Base-by-base conservation (phyloP, 2,888 invertebrate species). In the Rhagonycha lutea region DNA sequence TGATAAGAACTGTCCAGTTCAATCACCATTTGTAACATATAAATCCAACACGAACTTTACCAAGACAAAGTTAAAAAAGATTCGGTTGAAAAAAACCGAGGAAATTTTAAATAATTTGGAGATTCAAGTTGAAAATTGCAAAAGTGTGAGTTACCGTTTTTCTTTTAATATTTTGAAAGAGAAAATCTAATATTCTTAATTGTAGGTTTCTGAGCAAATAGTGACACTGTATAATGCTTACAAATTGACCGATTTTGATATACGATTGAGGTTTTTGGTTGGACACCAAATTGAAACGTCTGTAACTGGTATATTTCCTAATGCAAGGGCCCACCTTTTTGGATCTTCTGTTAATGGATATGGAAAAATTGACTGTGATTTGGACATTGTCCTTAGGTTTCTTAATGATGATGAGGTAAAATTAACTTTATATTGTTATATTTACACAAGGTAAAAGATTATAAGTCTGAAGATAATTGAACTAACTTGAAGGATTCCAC, bases 311-410 rank as follows among this genome's bases (percentile, higher is more conserved):
- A 88, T 96, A 84, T 96, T 96, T 87, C 92, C 94, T 0, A 88
- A 91, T 74, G 90, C 93, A 60, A 88, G 88, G 68, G 93, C 94
- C 0, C 88, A 91, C 72, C 97, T 96, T 0, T 98, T 97, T 88
- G 98, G 98, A 0, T 98, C 97, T 0, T 94, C 96, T 0, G 94
- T 97, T 0, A 97, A 96, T 89, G 95, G 97, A 0, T 96, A 94
- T 86, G 97, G 97, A 4, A 94, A 91, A 87, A 91, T 92, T 88
- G 93, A 93, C 68, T 95, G 95, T 87, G 97, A 97, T 86, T 88
- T 97, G 73, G 97, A 97, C 87, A 89, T 96, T 79, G 92, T 94
- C 32, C 82, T 92, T 72, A 86, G 89, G 72, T 86, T 92, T 14
- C 86, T 88, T 80, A 78, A 84, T 28, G 82, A 86, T 67, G 72